Evolutionary conservation across 2,113 vertebrate genomes (phyloP), one percentile per base, ranked within the genome.

Genomic region (Chaenocephalus aceratus): DNA sequence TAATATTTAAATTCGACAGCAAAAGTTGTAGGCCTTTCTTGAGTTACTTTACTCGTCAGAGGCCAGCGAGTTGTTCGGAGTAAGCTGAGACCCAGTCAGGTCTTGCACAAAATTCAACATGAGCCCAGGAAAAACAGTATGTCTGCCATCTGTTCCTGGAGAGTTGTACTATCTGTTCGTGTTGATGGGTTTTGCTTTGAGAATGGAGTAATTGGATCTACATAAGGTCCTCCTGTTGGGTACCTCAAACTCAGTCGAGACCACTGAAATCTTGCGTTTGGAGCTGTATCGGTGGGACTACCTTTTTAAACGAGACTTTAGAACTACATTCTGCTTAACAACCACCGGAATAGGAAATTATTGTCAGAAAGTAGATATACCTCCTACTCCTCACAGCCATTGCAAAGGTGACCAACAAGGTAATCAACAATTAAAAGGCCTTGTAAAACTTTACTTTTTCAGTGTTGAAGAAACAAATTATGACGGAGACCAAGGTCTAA

Each of bases 121-220:
- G 52, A 46, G 52, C 10, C 45, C 9, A 45, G 16, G 16, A 16
- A 56, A 30, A 44, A 52, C 6, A 1, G 36, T 7, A 58, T 11
- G 16, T 46, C 54, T 70, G 10, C 65, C 51, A 75, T 46, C 49
- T 77, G 60, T n/a, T 54, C 51, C 18, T 53, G 23, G 48, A 60
- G 14, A 73, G 36, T 13, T 61, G 4, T 6, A 21, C 46, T 13
- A 30, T 45, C 60, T 71, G 57, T 53, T 16, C 3, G 16, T 61
- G 45, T 51, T 59, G 21, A 79, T 26, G 51, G 53, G 44, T 23
- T 68, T 52, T 64, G 63, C 62, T 82, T 59, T 53, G 53, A 77
- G 54, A 63, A 74, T 72, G 82, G 64, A 59, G 63, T 80, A 86
- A 83, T 34, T 75, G 79, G 63, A 76, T 58, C 49, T 51, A 44